Evolutionary conservation across 30 jellyfish, hydroid and myxozoan species (phyloP), one percentile per base, ranked within the genome.

Genomic region (Mastigias papua): DNA sequence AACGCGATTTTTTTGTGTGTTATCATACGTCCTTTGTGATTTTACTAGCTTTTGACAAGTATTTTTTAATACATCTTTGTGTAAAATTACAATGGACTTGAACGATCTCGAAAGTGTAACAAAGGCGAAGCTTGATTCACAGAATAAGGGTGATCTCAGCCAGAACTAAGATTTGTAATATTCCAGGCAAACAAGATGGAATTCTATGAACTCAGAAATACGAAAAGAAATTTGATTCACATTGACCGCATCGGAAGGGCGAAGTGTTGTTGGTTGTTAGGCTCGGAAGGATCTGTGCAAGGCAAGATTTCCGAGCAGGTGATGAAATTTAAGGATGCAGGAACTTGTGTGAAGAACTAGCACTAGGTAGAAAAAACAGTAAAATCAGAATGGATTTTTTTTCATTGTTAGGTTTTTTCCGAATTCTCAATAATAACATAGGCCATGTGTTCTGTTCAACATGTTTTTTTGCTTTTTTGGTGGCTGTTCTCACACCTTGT

Each of bases 211-310:
- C 54, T 15, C 13, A 42, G 13, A 42, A 42, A 15, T 19, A 6
- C 69, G 23, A 5, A 57, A 6, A 8, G 69, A 4, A 16, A 23
- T 6, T n/a, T 63, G 0, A 23, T 35, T 63, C 83, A 23, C 42
- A 23, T 19, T 26, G 8, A 72, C 83, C 83, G 68, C 83, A 72
- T 33, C 83, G 83, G 83, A 72, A 34, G 83, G 83, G 83, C 83
- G 83, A 72, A 34, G 48, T 72, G 35, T 4, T 9, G 37, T 63
- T 63, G 74, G 74, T 9, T 27, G 74, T 4, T 63, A 23, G 23
- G 21, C 2, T 23, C 37, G 74, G 74, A 63, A 63, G 74, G 74
- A 63, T 63, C 21, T n/a, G 21, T 63, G 21, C 26, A 25, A 17
- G 15, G 74, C 37, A 63, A 63, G 74, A 25, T 63, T 63, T 63